Conservation (phyloP, 2,888 invertebrate species). For the Philaethria dido region DNA sequence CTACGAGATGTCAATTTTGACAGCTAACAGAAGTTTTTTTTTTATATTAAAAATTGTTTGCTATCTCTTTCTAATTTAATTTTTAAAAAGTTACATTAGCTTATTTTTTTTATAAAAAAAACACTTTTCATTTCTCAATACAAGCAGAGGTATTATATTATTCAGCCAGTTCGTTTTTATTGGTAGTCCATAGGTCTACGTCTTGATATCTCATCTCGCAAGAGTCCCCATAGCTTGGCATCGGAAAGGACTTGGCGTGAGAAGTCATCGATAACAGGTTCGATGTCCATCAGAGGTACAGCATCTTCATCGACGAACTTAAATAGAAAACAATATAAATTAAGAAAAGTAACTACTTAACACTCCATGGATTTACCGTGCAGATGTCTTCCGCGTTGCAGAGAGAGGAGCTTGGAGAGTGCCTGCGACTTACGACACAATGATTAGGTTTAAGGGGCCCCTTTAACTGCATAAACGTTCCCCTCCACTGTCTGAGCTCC, state of each 20-base stretch:
- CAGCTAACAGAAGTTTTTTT: neutral
- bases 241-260: conserved; percentile 25
- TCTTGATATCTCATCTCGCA: conserved; percentile 18
- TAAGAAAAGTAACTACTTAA: no score
- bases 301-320: conserved; percentile 17
- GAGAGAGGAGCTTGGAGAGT: no score
- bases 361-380: no score
- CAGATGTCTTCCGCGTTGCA: no score
- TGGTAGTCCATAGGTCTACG: conserved; percentile 21
- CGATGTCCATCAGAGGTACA: conserved; percentile 7
- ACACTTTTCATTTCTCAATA: neutral
- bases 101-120: conserved; percentile 4
- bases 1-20: conserved; percentile 7
- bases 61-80: neutral
- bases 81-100: neutral
- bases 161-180: conserved; percentile 2
- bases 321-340: neutral
- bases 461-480: no score
- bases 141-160: neutral
- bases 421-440: no score
- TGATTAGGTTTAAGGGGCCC: no score
- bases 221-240: conserved; percentile 20
- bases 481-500: no score
- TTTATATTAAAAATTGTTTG: neutral
- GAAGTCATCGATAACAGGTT: conserved; percentile 17